Conservation (phyloP, 2,888 invertebrate species). For the Drosophila peninsularis region DNA sequence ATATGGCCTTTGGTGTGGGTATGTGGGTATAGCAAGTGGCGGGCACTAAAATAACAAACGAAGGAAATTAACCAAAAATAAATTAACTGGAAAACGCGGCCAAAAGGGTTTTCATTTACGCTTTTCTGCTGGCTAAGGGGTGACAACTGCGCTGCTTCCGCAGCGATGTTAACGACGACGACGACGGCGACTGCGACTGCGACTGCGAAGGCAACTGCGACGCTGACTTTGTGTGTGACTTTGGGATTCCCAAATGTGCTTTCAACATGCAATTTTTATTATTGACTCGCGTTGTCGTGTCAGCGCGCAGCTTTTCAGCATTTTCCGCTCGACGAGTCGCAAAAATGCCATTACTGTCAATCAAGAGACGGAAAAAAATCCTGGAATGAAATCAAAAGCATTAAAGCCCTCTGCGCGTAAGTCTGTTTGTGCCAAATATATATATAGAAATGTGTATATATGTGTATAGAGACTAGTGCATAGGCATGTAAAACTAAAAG, state of each 20-base stretch:
- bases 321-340: conserved; percentile 78
- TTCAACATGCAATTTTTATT: conserved; percentile 79
- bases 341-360: conserved; percentile 80
- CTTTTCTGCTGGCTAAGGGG: conserved; percentile 41
- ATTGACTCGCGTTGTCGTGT: conserved; percentile 78
- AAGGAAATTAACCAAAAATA: conserved; percentile 78
- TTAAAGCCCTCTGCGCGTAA: conserved; percentile 56
- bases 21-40: conserved; percentile 44
- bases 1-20: conserved; percentile 8
- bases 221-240: conserved; percentile 64
- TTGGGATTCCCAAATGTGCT: conserved; percentile 76
- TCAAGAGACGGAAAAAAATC: conserved; percentile 65
- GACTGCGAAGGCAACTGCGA: conserved; percentile 22
- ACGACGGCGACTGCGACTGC: conserved; percentile 20
- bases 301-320: conserved; percentile 74
- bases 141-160: conserved; percentile 69
- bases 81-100: conserved; percentile 74
- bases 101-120: conserved; percentile 69
- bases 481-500: neutral
- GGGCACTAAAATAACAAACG: conserved; percentile 74
- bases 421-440: neutral
- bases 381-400: conserved; percentile 56
- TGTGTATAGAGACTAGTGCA: neutral
- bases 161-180: neutral
- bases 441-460: conserved; percentile 1